Evolutionary conservation across 2,113 vertebrate species (phyloP).

Genomic region (Aptenodytes patagonicus): DNA sequence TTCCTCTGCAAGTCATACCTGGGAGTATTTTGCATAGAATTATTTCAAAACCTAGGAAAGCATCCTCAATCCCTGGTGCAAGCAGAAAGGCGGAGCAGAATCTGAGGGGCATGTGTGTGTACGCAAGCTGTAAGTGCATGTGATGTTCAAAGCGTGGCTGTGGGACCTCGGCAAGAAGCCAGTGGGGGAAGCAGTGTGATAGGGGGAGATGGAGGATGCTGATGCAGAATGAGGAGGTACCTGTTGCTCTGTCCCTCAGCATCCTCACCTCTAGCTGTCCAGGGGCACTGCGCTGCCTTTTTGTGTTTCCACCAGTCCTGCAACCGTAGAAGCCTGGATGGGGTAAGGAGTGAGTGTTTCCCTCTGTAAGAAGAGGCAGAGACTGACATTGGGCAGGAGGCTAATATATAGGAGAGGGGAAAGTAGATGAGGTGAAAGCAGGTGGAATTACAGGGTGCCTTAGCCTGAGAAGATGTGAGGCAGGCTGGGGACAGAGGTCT

Average conservation of each 20-base stretch:
- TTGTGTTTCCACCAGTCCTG: not conserved
- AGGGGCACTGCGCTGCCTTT: not conserved
- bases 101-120: fast-evolving
- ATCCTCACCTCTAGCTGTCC: not conserved
- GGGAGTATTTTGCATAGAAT: not conserved
- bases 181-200: not conserved
- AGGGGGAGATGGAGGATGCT: not conserved
- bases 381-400: not conserved
- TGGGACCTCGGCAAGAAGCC: not conserved
- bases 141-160: not conserved
- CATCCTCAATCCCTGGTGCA: not conserved
- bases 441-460: not conserved
- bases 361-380: not conserved
- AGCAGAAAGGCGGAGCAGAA: not conserved
- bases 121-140: not conserved
- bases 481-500: not conserved
- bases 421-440: not conserved
- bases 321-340: not conserved
- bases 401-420: not conserved
- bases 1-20: not conserved
- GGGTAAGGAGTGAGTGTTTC: not conserved
- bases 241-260: not conserved
- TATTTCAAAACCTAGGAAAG: not conserved
- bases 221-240: not conserved
- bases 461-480: not conserved